Evolutionary conservation across 2,113 vertebrate genomes (phyloP), one percentile per base, ranked within the genome.

Genomic region (Glareola pratincola): DNA sequence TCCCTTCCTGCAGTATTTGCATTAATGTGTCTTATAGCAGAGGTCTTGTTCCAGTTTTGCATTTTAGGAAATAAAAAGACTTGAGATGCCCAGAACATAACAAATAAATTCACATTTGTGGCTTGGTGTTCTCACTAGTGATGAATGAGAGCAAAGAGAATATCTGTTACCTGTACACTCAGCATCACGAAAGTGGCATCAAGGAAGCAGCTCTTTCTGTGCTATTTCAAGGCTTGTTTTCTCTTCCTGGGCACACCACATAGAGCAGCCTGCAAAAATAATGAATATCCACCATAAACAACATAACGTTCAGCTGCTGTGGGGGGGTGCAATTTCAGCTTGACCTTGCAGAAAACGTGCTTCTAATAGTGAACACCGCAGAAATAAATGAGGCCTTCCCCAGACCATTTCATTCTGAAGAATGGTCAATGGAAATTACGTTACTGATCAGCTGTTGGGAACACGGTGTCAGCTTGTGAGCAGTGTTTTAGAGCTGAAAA

Each of bases 341-440:
- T 87, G 43, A 79, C 30, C 21, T 64, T 90, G 71, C 51, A 85
- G 37, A 75, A 87, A 39, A 39, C 56, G 57, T 56, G 20, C 24
- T 6, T 72, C 8, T 51, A 62, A 56, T 12, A 56, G 14, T 51
- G 56, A 93, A 51, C 37, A 68, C 12, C 34, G 14, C 1, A 73
- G 57, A 78, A 37, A 11, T 34, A 48, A 75, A 59, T 4, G 15
- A 1, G 5, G 8, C 27, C 26, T 62, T 45, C 29, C 3, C 4
- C 37, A 23, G 30, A 4, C 39, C 7, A 1, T 7, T 41, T 51
- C 2, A 0, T 20, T 18, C 8, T 4, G 9, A 17, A 2, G n/a
- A 68, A 0, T 1, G 0, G 3, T 4, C 34, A 4, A 4, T 21
- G 34, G n/a, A 12, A 74, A 30, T 19, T 3, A 2, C n/a, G 16